Conservation (phyloP, 2,113 vertebrate genomes). For the Meleagris gallopavo region DNA sequence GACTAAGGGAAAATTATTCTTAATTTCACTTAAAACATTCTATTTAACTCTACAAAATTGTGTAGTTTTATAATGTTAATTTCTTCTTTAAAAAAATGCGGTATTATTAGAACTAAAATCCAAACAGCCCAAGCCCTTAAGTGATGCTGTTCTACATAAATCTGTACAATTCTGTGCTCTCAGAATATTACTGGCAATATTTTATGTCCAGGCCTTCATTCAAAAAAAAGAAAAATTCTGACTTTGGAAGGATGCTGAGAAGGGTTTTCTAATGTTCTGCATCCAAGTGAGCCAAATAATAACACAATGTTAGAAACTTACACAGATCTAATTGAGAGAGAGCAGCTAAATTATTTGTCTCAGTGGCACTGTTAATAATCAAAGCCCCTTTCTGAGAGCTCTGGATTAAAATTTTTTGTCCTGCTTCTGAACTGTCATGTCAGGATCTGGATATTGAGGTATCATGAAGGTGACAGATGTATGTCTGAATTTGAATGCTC, state of each 20-base stretch:
- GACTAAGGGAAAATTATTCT: constrained; percentile 29
- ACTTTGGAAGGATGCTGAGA: not conserved
- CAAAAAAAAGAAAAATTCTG: not conserved
- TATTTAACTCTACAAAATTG: not conserved
- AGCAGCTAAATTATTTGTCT: not conserved
- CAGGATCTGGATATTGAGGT: not conserved
- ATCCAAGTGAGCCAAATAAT: not conserved
- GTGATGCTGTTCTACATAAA: not conserved
- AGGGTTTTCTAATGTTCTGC: not conserved
- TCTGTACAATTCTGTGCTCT: not conserved
- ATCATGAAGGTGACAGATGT: not conserved
- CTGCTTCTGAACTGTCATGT: not conserved
- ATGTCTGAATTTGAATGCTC: not conserved
- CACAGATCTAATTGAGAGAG: not conserved
- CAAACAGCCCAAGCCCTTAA: not conserved
- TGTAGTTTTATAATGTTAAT: not conserved
- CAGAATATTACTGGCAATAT: not conserved
- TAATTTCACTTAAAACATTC: not conserved
- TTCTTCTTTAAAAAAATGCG: not conserved
- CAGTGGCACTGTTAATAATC: not conserved
- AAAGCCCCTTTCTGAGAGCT: not conserved
- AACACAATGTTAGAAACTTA: not conserved
- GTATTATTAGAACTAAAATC: not conserved
- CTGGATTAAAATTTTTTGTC: not conserved
- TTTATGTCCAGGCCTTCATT: not conserved